A percentile compares a stretch with the other conserved stretches of the same genome.
Conservation (phyloP, 2,888 invertebrate genomes). For the Pheosia gnoma region DNA sequence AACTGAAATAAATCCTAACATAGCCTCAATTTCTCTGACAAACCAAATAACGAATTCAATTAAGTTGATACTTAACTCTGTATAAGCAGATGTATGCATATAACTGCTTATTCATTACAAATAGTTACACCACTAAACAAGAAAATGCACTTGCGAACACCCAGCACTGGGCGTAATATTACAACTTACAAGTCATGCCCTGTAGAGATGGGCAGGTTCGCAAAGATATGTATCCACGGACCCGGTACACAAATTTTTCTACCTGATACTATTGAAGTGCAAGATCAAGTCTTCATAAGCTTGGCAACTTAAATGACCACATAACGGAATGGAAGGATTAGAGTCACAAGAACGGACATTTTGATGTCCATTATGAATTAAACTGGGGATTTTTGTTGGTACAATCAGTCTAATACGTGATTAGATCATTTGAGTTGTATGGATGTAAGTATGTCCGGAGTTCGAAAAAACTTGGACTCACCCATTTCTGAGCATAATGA, state of each 20-base stretch:
- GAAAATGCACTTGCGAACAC: neutral
- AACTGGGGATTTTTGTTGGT: neutral
- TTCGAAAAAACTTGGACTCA: neutral
- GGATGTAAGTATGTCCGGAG: neutral
- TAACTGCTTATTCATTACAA: neutral
- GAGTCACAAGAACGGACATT: too few relatives aligned
- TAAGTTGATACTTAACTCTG: neutral
- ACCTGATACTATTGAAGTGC: too few relatives aligned
- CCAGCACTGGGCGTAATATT: neutral
- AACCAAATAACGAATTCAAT: neutral
- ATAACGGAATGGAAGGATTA: too few relatives aligned
- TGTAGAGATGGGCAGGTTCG: neutral
- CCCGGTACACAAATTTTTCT: neutral
- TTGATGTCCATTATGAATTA: too few relatives aligned
- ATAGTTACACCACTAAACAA: slow-evolving; percentile 1
- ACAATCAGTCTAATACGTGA: neutral
- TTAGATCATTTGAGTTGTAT: too few relatives aligned
- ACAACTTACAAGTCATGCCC: neutral
- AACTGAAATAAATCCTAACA: neutral
- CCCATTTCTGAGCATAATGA: neutral
- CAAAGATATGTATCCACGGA: neutral
- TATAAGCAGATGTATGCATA: neutral
- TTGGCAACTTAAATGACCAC: too few relatives aligned
- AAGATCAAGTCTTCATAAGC: too few relatives aligned
- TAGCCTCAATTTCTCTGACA: neutral